phyloP scores from a whole-genome alignment of 2,797 vertebrate genomes.

The Acanthiza pusilla region DNA sequence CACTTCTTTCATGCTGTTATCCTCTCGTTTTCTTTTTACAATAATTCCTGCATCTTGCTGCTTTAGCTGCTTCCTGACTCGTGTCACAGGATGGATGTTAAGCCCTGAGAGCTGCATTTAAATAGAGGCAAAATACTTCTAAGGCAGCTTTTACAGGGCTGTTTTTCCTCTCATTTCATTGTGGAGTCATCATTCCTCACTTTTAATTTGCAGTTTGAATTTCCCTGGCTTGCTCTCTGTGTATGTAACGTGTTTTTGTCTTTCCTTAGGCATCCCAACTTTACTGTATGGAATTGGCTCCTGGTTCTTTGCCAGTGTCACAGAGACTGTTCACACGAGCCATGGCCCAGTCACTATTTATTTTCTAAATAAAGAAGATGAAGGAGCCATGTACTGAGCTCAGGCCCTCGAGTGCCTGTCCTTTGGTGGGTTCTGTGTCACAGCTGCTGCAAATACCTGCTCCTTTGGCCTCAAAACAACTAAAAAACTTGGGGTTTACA shows the following conservation, averaged over 20 bases:
- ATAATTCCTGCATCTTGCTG: background rate
- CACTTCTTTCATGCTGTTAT: background rate
- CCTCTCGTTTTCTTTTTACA: background rate
- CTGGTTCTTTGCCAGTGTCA: slow-evolving; percentile 90
- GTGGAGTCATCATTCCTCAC: background rate
- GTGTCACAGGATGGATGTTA: background rate
- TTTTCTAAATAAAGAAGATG: slow-evolving; percentile 96
- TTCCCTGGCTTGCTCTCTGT: background rate
- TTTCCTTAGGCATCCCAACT: slow-evolving; percentile 88
- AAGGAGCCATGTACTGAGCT: slow-evolving; percentile 83
- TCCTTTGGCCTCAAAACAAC: slow-evolving; percentile 40
- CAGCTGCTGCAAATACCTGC: slow-evolving; percentile 28
- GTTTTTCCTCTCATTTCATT: background rate
- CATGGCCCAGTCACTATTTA: slow-evolving; percentile 89
- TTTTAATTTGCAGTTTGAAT: background rate
- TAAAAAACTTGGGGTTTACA: background rate
- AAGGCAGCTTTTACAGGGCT: background rate
- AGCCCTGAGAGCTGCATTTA: background rate
- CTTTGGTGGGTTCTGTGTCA: background rate
- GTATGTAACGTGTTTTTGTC: slow-evolving; percentile 30
- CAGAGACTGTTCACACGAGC: slow-evolving; percentile 90
- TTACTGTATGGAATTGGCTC: slow-evolving; percentile 93
- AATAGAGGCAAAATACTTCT: background rate
- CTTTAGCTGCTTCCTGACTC: background rate
- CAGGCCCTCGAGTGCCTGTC: background rate